phyloP scores from a whole-genome alignment of 2,797 vertebrate genomes.

The Sus cebifrons region DNA sequence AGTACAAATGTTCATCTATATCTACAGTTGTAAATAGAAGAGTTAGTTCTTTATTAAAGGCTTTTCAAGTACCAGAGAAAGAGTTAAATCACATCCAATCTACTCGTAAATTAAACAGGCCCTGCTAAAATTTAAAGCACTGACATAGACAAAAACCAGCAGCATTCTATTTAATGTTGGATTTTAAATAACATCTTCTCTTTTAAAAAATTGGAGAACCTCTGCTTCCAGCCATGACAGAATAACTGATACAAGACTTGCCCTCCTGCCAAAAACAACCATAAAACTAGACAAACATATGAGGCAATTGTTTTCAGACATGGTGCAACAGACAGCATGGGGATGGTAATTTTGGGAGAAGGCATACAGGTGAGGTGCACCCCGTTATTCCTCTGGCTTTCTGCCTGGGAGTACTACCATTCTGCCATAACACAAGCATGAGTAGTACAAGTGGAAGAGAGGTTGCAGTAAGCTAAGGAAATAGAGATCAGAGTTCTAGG shows the following conservation, averaged over 20 bases:
- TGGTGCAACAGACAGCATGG: not conserved
- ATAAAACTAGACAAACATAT: slow-evolving; percentile 51
- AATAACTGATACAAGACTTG: slow-evolving; percentile 33
- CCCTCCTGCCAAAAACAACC: slow-evolving; percentile 65
- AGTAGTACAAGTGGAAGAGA: not conserved
- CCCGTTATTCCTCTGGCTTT: not conserved
- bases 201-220: slow-evolving; percentile 25
- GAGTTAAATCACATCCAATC: slow-evolving; percentile 55
- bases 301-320: slow-evolving; percentile 30
- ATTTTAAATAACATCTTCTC: slow-evolving; percentile 73
- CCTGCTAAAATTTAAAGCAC: slow-evolving; percentile 59
- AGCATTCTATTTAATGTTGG: not conserved
- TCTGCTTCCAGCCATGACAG: slow-evolving; percentile 66
- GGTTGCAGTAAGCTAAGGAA: not conserved
- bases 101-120: slow-evolving; percentile 51
- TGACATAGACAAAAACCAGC: slow-evolving; percentile 50
- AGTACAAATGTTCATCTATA: not conserved
- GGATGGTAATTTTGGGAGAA: not conserved
- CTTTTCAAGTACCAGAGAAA: slow-evolving; percentile 48
- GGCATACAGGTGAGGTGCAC: not conserved
- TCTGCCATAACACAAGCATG: not conserved
- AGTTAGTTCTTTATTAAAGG: slow-evolving; percentile 31
- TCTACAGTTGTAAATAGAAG: slow-evolving; percentile 10
- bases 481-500: not conserved
- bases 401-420: not conserved